Conservation (phyloP, 2,888 invertebrate species). For the Dastarcus helophoroides region DNA sequence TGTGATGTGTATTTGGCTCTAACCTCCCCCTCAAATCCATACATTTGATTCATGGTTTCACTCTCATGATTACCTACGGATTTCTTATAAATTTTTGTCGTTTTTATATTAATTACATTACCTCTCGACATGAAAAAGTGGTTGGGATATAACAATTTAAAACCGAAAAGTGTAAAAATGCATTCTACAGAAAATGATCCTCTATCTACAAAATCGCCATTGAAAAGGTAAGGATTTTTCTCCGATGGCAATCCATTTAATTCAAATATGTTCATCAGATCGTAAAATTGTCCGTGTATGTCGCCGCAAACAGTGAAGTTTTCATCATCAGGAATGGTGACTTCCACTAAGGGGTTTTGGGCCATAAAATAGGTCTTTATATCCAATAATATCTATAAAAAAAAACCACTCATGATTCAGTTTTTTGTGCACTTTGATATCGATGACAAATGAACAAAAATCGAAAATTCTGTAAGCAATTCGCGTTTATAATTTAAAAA, state of each 20-base stretch:
- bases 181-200: constrained; percentile 99
- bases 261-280: constrained; percentile 94
- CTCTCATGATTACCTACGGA: constrained; percentile 92
- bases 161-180: constrained; percentile 93
- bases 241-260: constrained; percentile 93
- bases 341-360: constrained; percentile 82
- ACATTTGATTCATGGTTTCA: constrained; percentile 98
- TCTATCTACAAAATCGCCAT: constrained; percentile 98
- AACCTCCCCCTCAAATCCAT: constrained; percentile 98
- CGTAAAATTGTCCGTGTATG: constrained; percentile 98
- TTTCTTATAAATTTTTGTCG: background rate
- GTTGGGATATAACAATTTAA: constrained; percentile 90
- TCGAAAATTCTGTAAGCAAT: too few relatives aligned
- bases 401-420: constrained; percentile 5
- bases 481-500: too few relatives aligned
- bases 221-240: constrained; percentile 95
- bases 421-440: background rate
- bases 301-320: constrained; percentile 99
- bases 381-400: constrained; percentile 77
- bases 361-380: constrained; percentile 73
- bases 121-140: constrained; percentile 97
- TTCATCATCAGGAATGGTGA: constrained; percentile 69
- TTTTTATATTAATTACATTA: constrained; percentile 39
- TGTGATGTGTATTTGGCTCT: constrained; percentile 87
- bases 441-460: too few relatives aligned